Conservation (phyloP, 2,113 vertebrate genomes). For the Antechinus flavipes region DNA sequence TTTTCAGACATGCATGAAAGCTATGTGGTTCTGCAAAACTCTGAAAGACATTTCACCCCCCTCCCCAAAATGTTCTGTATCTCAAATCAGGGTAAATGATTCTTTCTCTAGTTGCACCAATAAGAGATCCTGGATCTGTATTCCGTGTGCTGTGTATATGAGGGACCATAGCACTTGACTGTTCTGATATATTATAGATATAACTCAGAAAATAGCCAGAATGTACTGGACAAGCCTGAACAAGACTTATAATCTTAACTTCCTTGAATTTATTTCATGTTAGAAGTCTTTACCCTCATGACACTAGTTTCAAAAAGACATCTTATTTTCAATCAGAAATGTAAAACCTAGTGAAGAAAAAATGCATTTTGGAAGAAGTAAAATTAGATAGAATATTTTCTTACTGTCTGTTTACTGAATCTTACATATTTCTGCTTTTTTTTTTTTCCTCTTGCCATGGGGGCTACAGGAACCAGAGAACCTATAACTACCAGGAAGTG, state of each 20-base stretch:
- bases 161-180: neutral
- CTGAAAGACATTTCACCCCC: neutral
- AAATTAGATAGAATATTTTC: neutral
- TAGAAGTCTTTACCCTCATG: neutral
- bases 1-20: constrained; percentile 11
- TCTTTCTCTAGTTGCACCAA: neutral
- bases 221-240: neutral
- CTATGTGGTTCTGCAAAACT: neutral
- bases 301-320: neutral
- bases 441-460: neutral
- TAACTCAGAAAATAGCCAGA: neutral
- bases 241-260: neutral
- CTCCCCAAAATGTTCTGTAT: neutral
- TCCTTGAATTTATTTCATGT: neutral
- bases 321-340: constrained; percentile 11
- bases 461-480: constrained; percentile 83
- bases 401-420: neutral
- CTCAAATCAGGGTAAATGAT: neutral
- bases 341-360: constrained; percentile 15
- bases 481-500: constrained; percentile 89
- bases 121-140: neutral
- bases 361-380: neutral
- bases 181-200: neutral
- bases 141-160: neutral
- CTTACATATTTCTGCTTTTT: neutral